phyloP scores from a whole-genome alignment of 2,888 invertebrate species.

The Eulithis testata region DNA sequence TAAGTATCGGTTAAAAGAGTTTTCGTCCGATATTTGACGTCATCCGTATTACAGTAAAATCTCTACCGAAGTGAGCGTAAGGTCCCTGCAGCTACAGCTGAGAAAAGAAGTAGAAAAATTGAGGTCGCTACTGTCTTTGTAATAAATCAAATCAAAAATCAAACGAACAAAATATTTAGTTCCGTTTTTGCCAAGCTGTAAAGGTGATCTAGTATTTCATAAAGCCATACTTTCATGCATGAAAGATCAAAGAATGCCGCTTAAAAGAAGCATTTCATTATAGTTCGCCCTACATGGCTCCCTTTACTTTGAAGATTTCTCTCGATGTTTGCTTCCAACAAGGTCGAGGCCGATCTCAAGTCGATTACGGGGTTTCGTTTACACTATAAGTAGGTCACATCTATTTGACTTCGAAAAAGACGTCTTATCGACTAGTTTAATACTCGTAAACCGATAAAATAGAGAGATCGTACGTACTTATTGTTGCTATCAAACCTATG shows the following conservation, averaged over 20 bases:
- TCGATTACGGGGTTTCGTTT: conserved; percentile 38
- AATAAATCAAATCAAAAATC: no score
- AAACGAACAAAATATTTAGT: no score
- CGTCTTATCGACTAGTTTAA: conserved; percentile 11
- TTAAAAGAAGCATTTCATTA: conserved; percentile 46
- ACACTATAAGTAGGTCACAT: conserved; percentile 39
- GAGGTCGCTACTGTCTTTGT: no score
- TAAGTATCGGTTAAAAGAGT: no score
- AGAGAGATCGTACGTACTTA: no score
- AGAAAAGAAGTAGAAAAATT: no score
- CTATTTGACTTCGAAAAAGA: conserved; percentile 29
- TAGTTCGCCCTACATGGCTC: conserved; percentile 28
- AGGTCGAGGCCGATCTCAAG: conserved; percentile 41
- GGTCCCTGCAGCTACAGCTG: no score
- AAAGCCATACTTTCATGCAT: conserved; percentile 20
- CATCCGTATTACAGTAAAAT: no score
- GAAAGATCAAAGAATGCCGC: conserved; percentile 32
- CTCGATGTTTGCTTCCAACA: conserved; percentile 40
- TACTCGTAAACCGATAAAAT: background rate
- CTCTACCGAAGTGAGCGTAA: no score
- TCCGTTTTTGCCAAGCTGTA: no score
- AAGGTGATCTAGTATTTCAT: conserved; percentile 3
- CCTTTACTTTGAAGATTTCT: conserved; percentile 33
- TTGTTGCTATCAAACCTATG: no score
- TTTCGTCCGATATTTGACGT: no score